These are phyloP conservation scores for Latheticus oryzae DNA, from an alignment of 2,888 invertebrate genomes.

Conservation along the genomic window DNA sequence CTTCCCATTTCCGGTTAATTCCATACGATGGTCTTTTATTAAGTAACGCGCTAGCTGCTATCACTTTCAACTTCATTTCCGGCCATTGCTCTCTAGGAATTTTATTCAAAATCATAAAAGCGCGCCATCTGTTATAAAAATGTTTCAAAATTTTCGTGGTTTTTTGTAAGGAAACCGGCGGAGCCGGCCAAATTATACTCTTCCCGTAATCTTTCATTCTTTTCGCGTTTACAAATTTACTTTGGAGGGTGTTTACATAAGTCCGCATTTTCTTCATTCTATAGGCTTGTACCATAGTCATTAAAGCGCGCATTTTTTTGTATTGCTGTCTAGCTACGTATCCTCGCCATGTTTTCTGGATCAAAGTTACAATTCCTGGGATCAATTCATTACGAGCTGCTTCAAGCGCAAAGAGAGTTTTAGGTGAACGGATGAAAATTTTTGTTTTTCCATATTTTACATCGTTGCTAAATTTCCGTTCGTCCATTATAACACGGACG, in stretches of 20 bases:
- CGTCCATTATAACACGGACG: constrained; percentile 84
- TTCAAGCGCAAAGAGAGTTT: constrained; percentile 91
- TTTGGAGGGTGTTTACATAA: constrained; percentile 75
- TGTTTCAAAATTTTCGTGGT: constrained; percentile 72
- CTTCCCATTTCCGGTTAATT: constrained; percentile 82
- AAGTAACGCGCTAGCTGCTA: constrained; percentile 79
- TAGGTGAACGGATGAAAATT: constrained; percentile 93
- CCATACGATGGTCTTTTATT: constrained; percentile 80
- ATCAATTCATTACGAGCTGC: constrained; percentile 86
- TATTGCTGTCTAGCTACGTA: constrained; percentile 77
- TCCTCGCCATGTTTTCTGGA: constrained; percentile 96
- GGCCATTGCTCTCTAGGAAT: constrained; percentile 89
- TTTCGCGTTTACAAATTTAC: constrained; percentile 75
- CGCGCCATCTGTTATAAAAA: constrained; percentile 87
- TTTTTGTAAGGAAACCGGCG: constrained; percentile 76
- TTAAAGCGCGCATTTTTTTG: constrained; percentile 86
- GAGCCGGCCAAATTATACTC: constrained; percentile 83
- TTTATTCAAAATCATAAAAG: constrained; percentile 84
- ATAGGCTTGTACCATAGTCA: constrained; percentile 85
- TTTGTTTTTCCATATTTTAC: constrained; percentile 96
- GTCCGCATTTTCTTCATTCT: constrained; percentile 79
- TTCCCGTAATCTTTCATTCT: constrained; percentile 81
- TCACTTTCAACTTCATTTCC: constrained; percentile 83
- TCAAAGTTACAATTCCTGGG: constrained; percentile 89
- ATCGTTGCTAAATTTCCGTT: constrained; percentile 81